Evolutionary conservation across 2,797 vertebrate genomes (phyloP).

Genomic region (Danio albolineatus): DNA sequence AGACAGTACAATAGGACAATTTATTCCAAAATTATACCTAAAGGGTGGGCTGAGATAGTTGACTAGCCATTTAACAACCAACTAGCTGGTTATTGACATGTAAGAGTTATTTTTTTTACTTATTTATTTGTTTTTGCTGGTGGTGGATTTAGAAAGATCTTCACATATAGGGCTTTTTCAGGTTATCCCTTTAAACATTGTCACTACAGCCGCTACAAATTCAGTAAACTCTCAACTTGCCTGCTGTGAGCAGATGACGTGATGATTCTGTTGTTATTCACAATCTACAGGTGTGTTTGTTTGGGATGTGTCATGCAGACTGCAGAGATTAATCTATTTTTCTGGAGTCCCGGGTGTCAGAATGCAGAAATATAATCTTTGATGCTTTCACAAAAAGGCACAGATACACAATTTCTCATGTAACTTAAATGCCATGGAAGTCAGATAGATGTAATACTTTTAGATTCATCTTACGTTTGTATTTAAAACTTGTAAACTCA

Average conservation of each 20-base stretch:
- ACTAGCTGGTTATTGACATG: background rate
- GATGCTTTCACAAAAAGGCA: background rate
- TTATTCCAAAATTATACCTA: background rate
- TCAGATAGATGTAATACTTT: background rate
- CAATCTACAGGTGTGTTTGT: background rate
- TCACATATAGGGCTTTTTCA: background rate
- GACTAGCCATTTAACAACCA: background rate
- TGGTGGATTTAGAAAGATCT: background rate
- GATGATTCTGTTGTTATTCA: background rate
- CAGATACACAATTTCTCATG: background rate
- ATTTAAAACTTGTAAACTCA: too few species aligned
- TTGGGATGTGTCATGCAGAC: too few species aligned
- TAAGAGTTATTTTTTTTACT: too few species aligned
- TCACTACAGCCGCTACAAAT: background rate
- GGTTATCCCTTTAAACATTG: background rate
- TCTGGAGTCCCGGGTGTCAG: background rate
- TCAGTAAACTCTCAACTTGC: background rate
- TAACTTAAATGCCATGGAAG: background rate
- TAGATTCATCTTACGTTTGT: too few species aligned
- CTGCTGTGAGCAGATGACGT: background rate
- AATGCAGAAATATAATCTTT: too few species aligned
- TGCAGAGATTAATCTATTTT: background rate
- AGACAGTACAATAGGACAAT: background rate
- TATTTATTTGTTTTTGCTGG: too few species aligned
- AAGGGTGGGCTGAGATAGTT: too few species aligned